Base-by-base conservation (phyloP, 2,888 invertebrate genomes). In the Chouioia cunea region DNA sequence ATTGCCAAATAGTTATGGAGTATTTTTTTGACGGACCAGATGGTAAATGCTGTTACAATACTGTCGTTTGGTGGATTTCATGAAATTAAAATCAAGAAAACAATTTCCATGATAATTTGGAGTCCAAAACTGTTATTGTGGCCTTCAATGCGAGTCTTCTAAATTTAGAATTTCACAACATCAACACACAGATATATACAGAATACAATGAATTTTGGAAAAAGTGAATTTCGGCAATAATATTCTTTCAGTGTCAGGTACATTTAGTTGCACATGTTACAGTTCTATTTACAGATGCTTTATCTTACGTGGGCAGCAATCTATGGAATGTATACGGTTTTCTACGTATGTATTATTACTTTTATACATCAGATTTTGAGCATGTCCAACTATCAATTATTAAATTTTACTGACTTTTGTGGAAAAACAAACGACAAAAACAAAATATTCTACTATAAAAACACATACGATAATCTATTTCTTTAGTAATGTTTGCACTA, bases 81-180 rank as follows among this genome's bases (percentile, higher is more conserved):
- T 23, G 56, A 50, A 56, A 54, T 18, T 27, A 65, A 20, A 58
- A 6, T 15, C 59, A 10, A 68, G 65, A 62, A 22, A 18, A 16
- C 63, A 60, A 57, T 59, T 59, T 16, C 56, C 46, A 66, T 71
- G 48, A 16, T 14, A 53, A 66, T 67, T 74, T 71, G 62, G 65
- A 18, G 23, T 16, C 62, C n/a, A 71, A 71, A 66, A 59, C 50
- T 65, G 20, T 71, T 67, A 43, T 50, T 18, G 14, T 63, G 57
- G 36, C 69, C 71, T 69, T 69, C 65, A 60, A 69, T 53, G 46
- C 69, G 63, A 71, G 66, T 68, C 71, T 65, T 70, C 20, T 36
- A 63, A 70, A 65, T 73, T 70, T 48, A 48, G n/a, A 47, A 69
- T 54, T 67, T 54, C 20, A 15, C 10, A 53, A 54, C 18, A 36